Base-by-base conservation (phyloP, 2,113 vertebrate genomes). In the Girardinichthys multiradiatus region DNA sequence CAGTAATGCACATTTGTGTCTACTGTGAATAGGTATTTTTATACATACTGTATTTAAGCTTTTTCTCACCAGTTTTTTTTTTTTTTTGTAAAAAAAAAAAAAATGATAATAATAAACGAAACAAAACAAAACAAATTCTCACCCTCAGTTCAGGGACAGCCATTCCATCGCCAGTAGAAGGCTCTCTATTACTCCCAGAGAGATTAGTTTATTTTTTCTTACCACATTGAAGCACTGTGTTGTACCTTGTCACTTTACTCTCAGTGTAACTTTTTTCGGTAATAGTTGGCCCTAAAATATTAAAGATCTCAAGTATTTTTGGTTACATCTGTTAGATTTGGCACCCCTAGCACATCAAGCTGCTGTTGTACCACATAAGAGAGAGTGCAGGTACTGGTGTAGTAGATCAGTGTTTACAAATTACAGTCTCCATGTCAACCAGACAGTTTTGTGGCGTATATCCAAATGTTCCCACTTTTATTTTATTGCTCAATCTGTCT, bases 21-120 rank as follows among this genome's bases (percentile, higher is more conserved):
- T 84, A 92, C 91, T 94, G 91, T 94, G 89, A 93, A 93, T 90
- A 91, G 86, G 88, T 93, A 92, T 93, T 93, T 92, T 93, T 92
- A 91, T 91, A 92, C 87, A 86, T 87, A 87, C 86, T 90, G 90
- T 92, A 93, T 91, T 91, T 88, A 92, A 90, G 74, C 69, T 81
- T 86, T 82, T 85, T 81, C 83, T 85, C 82, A 77, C 85, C 68
- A 28, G 26, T 89, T 84, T 89, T 72, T 82, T 87, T 74, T 69
- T 24, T 89, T 84, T 89, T 72, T 82, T 87, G 76, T 69, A 69
- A 45, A 62, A 33, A 68, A 33, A 31, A 54, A 4, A 78, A 69
- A 77, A 69, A 19, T 1, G 19, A 1, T 19, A 33, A 33, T 4
- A 33, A 68, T 31, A 70, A 65, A 65, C 21, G 19, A 29, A 2